Evolutionary conservation across 2,113 vertebrate genomes (phyloP), one percentile per base, ranked within the genome.

Genomic region (Scomber scombrus): DNA sequence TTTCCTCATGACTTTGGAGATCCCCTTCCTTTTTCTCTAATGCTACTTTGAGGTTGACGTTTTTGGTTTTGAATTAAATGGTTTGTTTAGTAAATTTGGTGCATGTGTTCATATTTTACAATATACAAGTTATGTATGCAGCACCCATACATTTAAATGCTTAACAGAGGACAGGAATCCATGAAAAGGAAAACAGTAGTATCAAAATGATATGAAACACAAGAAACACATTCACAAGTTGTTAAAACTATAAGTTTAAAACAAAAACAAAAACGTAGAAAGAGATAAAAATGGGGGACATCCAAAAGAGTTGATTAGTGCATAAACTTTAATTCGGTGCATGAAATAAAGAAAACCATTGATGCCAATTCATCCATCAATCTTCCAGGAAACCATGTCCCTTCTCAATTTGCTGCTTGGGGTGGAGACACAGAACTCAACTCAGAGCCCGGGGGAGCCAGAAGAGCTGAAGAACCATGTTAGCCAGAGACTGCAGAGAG

Each of bases 401-500:
- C 93, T 99, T 9, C 86, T 97, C 79, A 92, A 94, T 81, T 91
- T 98, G 56, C 88, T 98, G 75, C 94, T 96, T 18, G 93, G 85
- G 23, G 85, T 93, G 70, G 97, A 97, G 85, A 92, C 93, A 40
- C 90, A 89, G 65, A 57, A 47, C 34, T 78, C 66, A 21, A 51
- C 74, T 66, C 85, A 76, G 74, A 81, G 61, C 74, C 90, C 13
- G 47, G 93, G 89, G 11, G 86, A 95, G 72, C 34, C 66, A 2
- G 95, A 95, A 70, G 95, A 96, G 50, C 55, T 92, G 14, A 95
- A 93, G 87, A 91, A 92, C 49, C 95, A 93, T 14, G 88, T 98
- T 69, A 95, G 94, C 80, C 97, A 97, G 80, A 95, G 94, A 23
- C 94, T 99, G 21, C 97, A 98, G 93, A 97, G 96, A 86, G 97